Evolutionary conservation across 2,888 invertebrate genomes (phyloP), one percentile per base, ranked within the genome.

Genomic region (Ctenicera cuprea): DNA sequence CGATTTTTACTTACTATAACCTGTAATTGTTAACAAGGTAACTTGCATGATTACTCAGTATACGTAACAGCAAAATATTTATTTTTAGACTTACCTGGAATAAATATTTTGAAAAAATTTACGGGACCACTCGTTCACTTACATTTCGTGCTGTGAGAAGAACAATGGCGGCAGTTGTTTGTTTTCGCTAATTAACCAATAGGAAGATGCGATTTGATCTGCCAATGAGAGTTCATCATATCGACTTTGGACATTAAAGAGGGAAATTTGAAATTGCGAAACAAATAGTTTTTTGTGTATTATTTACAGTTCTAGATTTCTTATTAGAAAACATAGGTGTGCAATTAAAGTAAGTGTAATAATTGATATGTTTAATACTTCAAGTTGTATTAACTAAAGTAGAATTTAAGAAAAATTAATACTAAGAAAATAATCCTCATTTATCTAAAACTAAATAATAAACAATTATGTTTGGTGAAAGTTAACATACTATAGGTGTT

Each of bases 111-210:
- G 14, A 38, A 26, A 64, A 65, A 57, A 57, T 57, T 22, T 30
- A 37, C 57, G 14, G 33, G 16, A 14, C 57, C 22, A 16, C 33
- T 30, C 33, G n/a, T 14, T 37, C 33, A 16, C 14, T 57, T 30
- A 37, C 57, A n/a, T 30, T n/a, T 33, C 30, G 33, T 33, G 11
- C 14, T 33, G n/a, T 3, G 16, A 22, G n/a, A 9, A 33, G 33
- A 33, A 37, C 57, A 57, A 57, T 57, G 57, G 57, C 48, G 63
- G 48, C 48, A 48, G 14, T 30, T 43, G 63, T 63, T 63, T 63
- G 63, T 63, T 76, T 76, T 76, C 71, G 64, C 71, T 68, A 57
- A 22, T 22, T 68, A 30, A 57, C 76, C 76, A 76, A 76, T 73
- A 43, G 38, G 20, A 63, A 38, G 11, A 9, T 8, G 20, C 61